phyloP scores from a whole-genome alignment of 2,888 invertebrate species.

The Nephrocerus scutellatus region DNA sequence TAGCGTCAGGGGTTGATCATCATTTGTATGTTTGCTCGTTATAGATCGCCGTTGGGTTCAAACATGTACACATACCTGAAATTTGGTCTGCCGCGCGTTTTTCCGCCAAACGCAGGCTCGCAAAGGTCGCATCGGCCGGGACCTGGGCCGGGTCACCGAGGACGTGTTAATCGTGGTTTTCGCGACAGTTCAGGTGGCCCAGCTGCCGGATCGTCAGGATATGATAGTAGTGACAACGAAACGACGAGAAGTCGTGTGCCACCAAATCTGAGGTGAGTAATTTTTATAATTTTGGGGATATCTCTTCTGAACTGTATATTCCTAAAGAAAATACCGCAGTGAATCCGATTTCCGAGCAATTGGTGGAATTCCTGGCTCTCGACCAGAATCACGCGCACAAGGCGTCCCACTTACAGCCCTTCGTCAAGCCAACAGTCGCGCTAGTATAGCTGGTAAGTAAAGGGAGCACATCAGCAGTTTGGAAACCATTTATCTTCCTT shows the following conservation, averaged over 20 bases:
- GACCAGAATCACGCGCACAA: slow-evolving; percentile 45
- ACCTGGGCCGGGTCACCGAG: slow-evolving; percentile 47
- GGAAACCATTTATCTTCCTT: not conserved
- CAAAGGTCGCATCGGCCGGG: slow-evolving; percentile 56
- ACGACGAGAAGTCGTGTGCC: slow-evolving; percentile 51
- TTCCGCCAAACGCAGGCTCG: slow-evolving; percentile 75
- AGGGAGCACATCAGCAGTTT: not conserved
- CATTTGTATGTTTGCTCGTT: slow-evolving; percentile 4
- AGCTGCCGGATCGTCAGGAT: slow-evolving; percentile 72
- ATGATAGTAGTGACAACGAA: slow-evolving; percentile 83
- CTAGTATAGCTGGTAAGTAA: slow-evolving; percentile 48
- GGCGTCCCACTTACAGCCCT: slow-evolving; percentile 59
- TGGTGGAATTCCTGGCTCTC: slow-evolving; percentile 40
- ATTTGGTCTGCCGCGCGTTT: slow-evolving; percentile 85
- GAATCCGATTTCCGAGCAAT: slow-evolving; percentile 73
- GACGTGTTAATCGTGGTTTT: slow-evolving; percentile 50
- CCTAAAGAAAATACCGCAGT: slow-evolving; percentile 64
- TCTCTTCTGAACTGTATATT: not conserved
- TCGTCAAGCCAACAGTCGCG: slow-evolving; percentile 62
- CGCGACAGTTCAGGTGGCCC: slow-evolving; percentile 54
- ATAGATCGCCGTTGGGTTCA: slow-evolving; percentile 76
- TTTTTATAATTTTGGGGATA: not conserved
- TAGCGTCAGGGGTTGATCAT: too few relatives aligned
- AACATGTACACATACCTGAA: slow-evolving; percentile 93
- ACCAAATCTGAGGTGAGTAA: slow-evolving; percentile 47